phyloP scores from a whole-genome alignment of 2,797 vertebrate species.

The Crenichthys baileyi region DNA sequence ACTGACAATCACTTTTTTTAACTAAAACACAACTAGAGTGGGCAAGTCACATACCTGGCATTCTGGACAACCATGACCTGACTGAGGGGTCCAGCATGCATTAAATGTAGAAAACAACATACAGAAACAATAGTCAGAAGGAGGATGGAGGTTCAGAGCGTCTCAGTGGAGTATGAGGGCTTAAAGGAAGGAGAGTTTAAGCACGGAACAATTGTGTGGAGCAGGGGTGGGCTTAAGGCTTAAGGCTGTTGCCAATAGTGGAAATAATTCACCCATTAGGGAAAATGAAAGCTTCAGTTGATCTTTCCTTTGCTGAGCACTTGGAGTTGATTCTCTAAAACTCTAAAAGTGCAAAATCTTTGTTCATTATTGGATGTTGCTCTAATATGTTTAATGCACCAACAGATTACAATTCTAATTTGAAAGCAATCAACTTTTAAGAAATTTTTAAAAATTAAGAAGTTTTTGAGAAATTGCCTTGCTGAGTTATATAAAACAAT shows the following conservation, averaged over 20 bases:
- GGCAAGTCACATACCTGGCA: slow-evolving; percentile 93
- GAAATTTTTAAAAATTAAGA: background rate
- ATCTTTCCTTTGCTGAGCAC: background rate
- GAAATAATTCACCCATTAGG: background rate
- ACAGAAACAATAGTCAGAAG: slow-evolving; percentile 83
- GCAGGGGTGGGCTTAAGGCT: slow-evolving; percentile 29
- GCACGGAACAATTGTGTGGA: slow-evolving; percentile 41
- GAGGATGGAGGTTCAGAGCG: slow-evolving; percentile 55
- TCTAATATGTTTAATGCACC: background rate
- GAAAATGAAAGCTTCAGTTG: background rate
- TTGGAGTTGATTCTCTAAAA: too few relatives aligned
- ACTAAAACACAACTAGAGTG: slow-evolving; percentile 73
- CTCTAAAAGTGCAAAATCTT: background rate
- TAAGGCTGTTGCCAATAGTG: slow-evolving; percentile 6
- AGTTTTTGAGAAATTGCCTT: too few relatives aligned
- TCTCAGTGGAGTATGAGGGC: slow-evolving; percentile 53
- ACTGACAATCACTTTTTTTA: slow-evolving; percentile 58
- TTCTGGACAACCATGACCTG: slow-evolving; percentile 99
- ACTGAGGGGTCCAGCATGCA: slow-evolving; percentile 91
- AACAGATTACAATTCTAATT: background rate
- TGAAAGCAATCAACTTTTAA: background rate
- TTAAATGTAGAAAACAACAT: slow-evolving; percentile 84
- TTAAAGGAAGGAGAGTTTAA: slow-evolving; percentile 27
- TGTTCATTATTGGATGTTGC: background rate
- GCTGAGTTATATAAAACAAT: too few relatives aligned